Evolutionary conservation across 2,113 vertebrate species (phyloP).

Genomic region (Centropus unirufus): DNA sequence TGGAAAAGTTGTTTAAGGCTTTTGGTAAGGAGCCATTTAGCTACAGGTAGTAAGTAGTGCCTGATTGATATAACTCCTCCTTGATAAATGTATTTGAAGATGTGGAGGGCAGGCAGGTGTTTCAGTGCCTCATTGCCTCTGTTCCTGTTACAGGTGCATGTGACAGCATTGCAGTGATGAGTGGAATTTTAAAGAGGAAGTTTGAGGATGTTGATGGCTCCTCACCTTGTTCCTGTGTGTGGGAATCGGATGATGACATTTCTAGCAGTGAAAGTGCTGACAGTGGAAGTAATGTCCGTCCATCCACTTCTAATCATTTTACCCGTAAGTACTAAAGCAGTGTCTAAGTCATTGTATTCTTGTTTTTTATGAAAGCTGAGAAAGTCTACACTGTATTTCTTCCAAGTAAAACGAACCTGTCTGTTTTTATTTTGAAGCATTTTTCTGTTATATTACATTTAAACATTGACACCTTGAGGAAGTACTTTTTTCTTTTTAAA

Average conservation of each 20-base stretch:
- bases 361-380: background rate
- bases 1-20: background rate
- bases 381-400: background rate
- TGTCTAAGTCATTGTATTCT: background rate
- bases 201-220: constrained; percentile 90
- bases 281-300: constrained; percentile 87
- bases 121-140: constrained; percentile 50
- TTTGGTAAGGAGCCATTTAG: background rate
- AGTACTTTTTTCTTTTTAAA: background rate
- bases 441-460: background rate
- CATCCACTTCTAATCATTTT: constrained; percentile 83
- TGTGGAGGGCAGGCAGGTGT: constrained; percentile 60
- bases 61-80: background rate
- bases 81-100: constrained; percentile 43
- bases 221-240: constrained; percentile 84
- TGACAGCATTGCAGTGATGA: constrained; percentile 80
- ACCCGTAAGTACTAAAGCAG: constrained; percentile 78
- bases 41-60: background rate
- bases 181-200: constrained; percentile 94
- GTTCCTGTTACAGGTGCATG: constrained; percentile 74
- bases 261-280: constrained; percentile 90
- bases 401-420: background rate
- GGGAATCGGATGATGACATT: constrained; percentile 90
- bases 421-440: background rate
- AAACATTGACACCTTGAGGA: background rate